Percentiles rank a stretch among this genome's conserved stretches.
phyloP scores from a whole-genome alignment of 2,888 invertebrate species.

The Drosophila gaucha region DNA sequence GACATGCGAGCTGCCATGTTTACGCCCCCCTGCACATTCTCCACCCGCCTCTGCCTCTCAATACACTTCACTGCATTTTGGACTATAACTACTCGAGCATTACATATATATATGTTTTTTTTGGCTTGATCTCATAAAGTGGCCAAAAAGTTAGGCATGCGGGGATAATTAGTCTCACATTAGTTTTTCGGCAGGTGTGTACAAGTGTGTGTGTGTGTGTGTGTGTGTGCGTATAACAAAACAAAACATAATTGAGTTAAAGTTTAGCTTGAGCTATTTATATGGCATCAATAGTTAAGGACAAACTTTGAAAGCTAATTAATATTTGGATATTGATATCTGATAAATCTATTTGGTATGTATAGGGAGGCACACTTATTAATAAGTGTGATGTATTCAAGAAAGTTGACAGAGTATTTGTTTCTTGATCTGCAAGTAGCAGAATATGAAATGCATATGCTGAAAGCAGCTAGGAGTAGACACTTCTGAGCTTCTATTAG shows the following conservation, averaged over 20 bases:
- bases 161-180: slow-evolving; percentile 38
- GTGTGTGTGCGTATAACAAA: slow-evolving; percentile 9
- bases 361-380: neutral
- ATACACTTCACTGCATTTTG: slow-evolving; percentile 35
- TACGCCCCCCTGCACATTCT: slow-evolving; percentile 14
- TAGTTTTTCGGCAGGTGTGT: slow-evolving; percentile 16
- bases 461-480: too few species aligned
- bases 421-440: too few species aligned
- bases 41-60: neutral
- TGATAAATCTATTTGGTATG: neutral
- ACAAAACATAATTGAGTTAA: slow-evolving; percentile 20
- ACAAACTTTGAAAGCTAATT: neutral
- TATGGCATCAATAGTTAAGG: neutral
- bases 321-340: neutral
- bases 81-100: slow-evolving; percentile 26
- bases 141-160: slow-evolving; percentile 20
- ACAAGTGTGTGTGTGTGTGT: neutral
- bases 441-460: too few species aligned
- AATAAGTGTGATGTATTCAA: neutral
- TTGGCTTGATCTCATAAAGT: slow-evolving; percentile 19
- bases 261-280: slow-evolving; percentile 11
- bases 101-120: slow-evolving; percentile 1
- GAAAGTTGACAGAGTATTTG: neutral
- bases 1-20: slow-evolving; percentile 79
- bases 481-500: too few species aligned